Base-by-base conservation (phyloP, 2,797 vertebrate species). In the Graptemys geographica region DNA sequence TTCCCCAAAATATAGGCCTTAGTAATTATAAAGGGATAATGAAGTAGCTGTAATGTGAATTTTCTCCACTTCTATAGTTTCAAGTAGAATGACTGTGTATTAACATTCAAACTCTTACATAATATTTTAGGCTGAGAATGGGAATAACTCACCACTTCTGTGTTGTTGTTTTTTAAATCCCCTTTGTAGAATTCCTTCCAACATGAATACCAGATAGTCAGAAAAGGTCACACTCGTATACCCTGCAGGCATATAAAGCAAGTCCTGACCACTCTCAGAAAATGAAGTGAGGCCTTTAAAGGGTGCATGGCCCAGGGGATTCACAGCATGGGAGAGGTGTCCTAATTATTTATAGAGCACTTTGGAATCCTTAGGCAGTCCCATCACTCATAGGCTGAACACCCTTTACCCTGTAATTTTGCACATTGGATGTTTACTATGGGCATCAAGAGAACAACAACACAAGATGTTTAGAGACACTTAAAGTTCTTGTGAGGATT, bases 11-110 rank as follows among this genome's bases (percentile, higher is more conserved):
- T 90, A 41, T 83, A 56, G 52, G 3, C 86, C 31, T 65, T 69
- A 49, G 31, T 57, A 65, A 72, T 86, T 69, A 1, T 18, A 59
- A 23, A 74, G 27, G 87, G 41, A 28, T 87, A 76, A n/a, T 0
- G 1, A 57, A 5, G 65, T 80, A 69, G 65, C 88, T 51, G 19
- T 0, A 0, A 37, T 86, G 84, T 87, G 49, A 86, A 53, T 76
- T 89, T 74, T 84, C 86, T 82, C 44, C 59, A 31, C 51, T 90
- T 44, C 81, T 86, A 23, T 27, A 86, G 12, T 65, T 89, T 86
- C 90, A n/a, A 6, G 1, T n/a, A 83, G 41, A 92, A 65, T 5
- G 62, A 4, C 72, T 83, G 57, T 57, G 16, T n/a, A 65, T 65
- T 18, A 65, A 19, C 62, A n/a, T n/a, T 19, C 41, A 56, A 62